Conservation (phyloP, 2,113 vertebrate genomes). For the Triplophysa siluroides region DNA sequence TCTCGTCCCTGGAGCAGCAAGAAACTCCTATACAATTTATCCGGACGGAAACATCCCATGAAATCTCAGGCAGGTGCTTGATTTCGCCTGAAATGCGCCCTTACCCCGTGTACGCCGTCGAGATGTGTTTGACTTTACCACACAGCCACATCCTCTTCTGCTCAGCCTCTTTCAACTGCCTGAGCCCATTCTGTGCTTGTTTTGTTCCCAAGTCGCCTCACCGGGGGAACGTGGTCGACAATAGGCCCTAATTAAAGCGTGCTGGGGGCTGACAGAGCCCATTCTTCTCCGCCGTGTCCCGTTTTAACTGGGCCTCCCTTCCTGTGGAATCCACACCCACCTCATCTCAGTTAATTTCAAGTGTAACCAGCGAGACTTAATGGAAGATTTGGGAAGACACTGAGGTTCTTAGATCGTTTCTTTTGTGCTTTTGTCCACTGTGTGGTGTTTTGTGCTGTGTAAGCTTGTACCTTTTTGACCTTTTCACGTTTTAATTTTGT, state of each 20-base stretch:
- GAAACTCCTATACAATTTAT: not conserved
- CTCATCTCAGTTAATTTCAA: conserved; percentile 44
- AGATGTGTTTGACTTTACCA: conserved; percentile 17
- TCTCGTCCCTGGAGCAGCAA: not conserved
- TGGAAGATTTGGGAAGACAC: conserved; percentile 39
- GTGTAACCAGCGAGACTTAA: conserved; percentile 41
- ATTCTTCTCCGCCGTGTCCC: conserved; percentile 26
- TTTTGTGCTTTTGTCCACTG: not conserved
- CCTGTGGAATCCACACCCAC: conserved; percentile 35
- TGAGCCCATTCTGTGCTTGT: conserved; percentile 41
- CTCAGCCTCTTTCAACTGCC: conserved; percentile 44
- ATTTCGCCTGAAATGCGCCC: conserved; percentile 20
- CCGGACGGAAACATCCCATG: conserved; percentile 31
- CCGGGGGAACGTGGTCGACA: conserved; percentile 30
- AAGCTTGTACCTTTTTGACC: not conserved
- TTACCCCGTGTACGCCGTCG: not conserved
- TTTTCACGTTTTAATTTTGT: not conserved
- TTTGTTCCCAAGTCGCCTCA: conserved; percentile 28
- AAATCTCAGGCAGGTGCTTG: conserved; percentile 27
- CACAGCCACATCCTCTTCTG: conserved; percentile 13
- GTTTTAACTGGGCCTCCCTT: conserved; percentile 25
- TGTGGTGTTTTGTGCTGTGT: not conserved
- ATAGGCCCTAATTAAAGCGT: conserved; percentile 51
- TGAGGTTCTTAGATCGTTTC: not conserved
- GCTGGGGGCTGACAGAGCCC: conserved; percentile 46